Evolutionary conservation across 2,113 vertebrate genomes (phyloP).

Genomic region (Anoura caudifer): DNA sequence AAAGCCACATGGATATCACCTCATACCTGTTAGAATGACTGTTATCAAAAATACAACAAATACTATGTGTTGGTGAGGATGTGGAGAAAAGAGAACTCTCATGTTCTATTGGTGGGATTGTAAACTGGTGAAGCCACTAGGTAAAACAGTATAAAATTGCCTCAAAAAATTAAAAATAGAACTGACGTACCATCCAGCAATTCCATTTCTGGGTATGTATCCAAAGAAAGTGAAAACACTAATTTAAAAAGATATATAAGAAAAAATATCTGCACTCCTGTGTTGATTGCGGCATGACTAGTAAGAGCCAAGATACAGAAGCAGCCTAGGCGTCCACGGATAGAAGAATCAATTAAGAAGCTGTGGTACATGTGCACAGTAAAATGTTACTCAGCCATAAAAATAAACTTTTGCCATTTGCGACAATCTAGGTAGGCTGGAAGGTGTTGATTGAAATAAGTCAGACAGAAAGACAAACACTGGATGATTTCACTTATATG

Average conservation of each 20-base stretch:
- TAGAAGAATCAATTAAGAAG: background rate
- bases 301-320: background rate
- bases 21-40: background rate
- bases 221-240: background rate
- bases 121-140: background rate
- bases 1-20: background rate
- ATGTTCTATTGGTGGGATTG: background rate
- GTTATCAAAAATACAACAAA: background rate
- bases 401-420: background rate
- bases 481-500: background rate
- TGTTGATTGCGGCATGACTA: background rate
- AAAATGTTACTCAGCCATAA: background rate
- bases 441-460: background rate
- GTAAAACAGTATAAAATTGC: background rate
- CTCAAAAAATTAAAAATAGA: background rate
- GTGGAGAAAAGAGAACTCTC: background rate
- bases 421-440: background rate
- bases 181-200: background rate
- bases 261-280: background rate
- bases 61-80: background rate
- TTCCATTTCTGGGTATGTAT: background rate
- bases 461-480: background rate
- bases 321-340: background rate
- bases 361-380: background rate
- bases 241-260: background rate